Conservation (phyloP, 1,140 invertebrate genomes). For the Euglossa dilemma region DNA sequence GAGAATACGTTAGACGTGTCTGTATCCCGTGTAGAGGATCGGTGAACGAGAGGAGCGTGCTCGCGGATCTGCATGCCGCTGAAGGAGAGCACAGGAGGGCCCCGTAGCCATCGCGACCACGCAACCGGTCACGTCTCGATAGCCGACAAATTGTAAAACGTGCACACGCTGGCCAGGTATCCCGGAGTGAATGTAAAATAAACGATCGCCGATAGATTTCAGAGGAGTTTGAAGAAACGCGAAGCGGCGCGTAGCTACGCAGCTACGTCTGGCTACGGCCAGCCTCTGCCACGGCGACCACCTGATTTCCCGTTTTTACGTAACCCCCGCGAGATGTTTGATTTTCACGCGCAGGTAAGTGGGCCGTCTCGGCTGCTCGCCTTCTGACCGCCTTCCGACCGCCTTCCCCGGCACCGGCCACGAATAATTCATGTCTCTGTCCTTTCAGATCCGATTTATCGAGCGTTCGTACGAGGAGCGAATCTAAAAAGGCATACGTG, state of each 20-base stretch:
- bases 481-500: neutral
- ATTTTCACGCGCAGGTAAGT: slow-evolving; percentile 37
- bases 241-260: neutral
- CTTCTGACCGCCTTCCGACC: neutral
- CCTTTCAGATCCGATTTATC: slow-evolving; percentile 40
- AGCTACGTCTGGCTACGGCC: slow-evolving; percentile 31
- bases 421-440: neutral
- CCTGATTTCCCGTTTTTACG: slow-evolving; percentile 34
- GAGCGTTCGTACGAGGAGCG: neutral
- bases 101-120: neutral
- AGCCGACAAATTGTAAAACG: neutral
- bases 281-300: neutral
- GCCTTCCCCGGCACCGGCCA: too few relatives aligned
- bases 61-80: slow-evolving; percentile 3
- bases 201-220: slow-evolving; percentile 11
- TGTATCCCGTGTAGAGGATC: neutral
- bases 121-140: slow-evolving; percentile 1
- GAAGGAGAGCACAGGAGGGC: neutral
- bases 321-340: slow-evolving; percentile 1
- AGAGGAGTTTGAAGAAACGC: neutral
- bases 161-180: neutral
- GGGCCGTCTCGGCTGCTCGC: neutral
- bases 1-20: neutral
- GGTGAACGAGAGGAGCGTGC: neutral
- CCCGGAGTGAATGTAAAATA: slow-evolving; percentile 2